These are phyloP conservation scores for Tragelaphus buxtoni DNA, from an alignment of 2,113 vertebrate genomes.

Conservation along the genomic window DNA sequence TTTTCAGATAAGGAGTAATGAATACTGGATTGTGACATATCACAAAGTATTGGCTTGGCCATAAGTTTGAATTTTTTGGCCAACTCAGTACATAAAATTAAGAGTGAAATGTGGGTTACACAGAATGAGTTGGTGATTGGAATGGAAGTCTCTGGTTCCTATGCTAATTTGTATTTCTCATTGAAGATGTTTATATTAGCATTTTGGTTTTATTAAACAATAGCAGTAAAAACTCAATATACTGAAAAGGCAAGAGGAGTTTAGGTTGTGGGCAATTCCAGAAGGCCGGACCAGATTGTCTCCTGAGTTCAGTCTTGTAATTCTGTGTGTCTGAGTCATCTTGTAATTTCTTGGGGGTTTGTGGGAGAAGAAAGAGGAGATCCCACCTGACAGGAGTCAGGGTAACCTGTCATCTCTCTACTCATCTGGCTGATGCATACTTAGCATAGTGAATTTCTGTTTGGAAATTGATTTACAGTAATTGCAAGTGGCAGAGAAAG, in stretches of 20 bases:
- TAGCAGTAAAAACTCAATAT: not conserved
- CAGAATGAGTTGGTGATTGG: not conserved
- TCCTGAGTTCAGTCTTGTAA: not conserved
- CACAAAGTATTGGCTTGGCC: not conserved
- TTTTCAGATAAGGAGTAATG: not conserved
- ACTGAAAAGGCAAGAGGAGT: not conserved
- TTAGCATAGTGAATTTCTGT: constrained; percentile 42
- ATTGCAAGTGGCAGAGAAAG: constrained; percentile 25
- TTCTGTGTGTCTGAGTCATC: not conserved
- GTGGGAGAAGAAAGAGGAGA: constrained; percentile 28
- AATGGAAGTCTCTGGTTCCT: constrained; percentile 1
- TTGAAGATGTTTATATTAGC: not conserved
- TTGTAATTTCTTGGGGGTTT: not conserved
- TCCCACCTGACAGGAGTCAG: constrained; percentile 18
- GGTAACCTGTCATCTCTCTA: constrained; percentile 12
- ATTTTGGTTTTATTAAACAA: constrained; percentile 22
- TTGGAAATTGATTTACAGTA: constrained; percentile 46
- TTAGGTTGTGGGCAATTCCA: not conserved
- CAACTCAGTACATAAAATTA: not conserved
- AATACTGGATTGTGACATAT: not conserved
- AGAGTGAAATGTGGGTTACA: not conserved
- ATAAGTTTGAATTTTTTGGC: not conserved
- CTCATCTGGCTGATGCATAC: constrained; percentile 43
- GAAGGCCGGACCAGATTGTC: not conserved
- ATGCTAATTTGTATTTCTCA: constrained; percentile 20